These are phyloP conservation scores for Schlechtendalia chinensis DNA, from an alignment of 1,140 invertebrate genomes.

Conservation along the genomic window DNA sequence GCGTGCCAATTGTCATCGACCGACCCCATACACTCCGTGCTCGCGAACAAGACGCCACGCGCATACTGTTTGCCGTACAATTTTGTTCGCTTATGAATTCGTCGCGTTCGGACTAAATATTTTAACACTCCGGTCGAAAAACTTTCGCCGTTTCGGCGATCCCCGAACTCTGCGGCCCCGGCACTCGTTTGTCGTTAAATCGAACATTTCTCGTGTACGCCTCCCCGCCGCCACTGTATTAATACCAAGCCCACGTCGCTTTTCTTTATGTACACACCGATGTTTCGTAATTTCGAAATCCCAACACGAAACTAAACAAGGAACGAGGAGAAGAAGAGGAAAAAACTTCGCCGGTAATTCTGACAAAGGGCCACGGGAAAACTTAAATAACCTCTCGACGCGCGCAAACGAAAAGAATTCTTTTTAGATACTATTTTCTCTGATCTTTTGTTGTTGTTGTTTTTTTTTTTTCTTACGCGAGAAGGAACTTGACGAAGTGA, in stretches of 20 bases:
- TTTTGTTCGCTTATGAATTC: slow-evolving; percentile 10
- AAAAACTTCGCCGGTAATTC: slow-evolving; percentile 38
- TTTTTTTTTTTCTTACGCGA: neutral
- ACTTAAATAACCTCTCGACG: slow-evolving; percentile 42
- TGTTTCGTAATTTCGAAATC: slow-evolving; percentile 42
- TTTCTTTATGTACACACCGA: slow-evolving; percentile 37
- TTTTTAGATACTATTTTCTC: slow-evolving; percentile 24
- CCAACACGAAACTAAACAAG: slow-evolving; percentile 14
- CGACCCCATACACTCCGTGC: too few relatives aligned
- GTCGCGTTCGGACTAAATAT: slow-evolving; percentile 27
- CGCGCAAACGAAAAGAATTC: slow-evolving; percentile 29
- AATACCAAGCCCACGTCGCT: neutral
- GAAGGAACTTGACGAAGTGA: slow-evolving; percentile 23
- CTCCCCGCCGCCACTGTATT: neutral
- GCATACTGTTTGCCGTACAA: too few relatives aligned
- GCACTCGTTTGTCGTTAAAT: slow-evolving; percentile 27
- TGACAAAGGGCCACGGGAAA: slow-evolving; percentile 23
- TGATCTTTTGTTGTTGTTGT: too few relatives aligned
- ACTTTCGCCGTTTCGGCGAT: slow-evolving; percentile 32
- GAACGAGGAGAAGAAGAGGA: neutral
- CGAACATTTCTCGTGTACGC: slow-evolving; percentile 24
- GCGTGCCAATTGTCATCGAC: too few relatives aligned
- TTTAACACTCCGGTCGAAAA: slow-evolving; percentile 14
- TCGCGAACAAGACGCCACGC: too few relatives aligned
- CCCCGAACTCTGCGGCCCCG: slow-evolving; percentile 11